Conservation (phyloP, 2,797 vertebrate genomes). For the Tinamus major region DNA sequence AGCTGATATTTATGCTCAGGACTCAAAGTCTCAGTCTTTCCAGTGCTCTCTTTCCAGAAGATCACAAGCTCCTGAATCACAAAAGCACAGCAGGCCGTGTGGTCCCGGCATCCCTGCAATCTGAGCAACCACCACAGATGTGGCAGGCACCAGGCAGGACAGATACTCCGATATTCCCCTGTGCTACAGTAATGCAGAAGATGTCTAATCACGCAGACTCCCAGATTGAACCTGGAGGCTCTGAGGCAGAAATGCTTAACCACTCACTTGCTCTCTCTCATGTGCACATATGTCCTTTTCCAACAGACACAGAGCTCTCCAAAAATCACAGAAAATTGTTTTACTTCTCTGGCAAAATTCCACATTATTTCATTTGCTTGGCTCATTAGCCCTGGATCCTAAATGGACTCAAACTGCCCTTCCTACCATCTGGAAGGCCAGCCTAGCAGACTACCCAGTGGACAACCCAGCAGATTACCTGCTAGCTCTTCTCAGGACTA, state of each 20-base stretch:
- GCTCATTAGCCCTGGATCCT: not conserved
- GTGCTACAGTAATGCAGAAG: not conserved
- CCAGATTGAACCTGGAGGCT: not conserved
- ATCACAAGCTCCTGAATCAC: slow-evolving; percentile 14
- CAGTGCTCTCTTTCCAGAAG: not conserved
- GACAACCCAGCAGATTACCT: not conserved
- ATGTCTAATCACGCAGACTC: not conserved
- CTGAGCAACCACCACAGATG: not conserved
- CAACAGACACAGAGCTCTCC: not conserved
- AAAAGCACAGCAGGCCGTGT: not conserved
- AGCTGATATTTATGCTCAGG: not conserved
- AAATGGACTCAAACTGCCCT: not conserved
- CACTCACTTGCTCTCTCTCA: not conserved
- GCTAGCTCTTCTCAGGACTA: not conserved
- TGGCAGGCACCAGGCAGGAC: not conserved
- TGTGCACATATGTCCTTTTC: not conserved
- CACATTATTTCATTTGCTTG: not conserved
- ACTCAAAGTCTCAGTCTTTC: not conserved
- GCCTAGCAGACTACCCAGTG: not conserved
- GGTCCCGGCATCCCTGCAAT: not conserved
- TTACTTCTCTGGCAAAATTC: not conserved
- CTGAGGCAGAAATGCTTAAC: not conserved
- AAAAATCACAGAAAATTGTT: not conserved
- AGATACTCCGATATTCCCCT: not conserved
- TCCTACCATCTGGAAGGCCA: not conserved